phyloP scores from a whole-genome alignment of 2,797 vertebrate genomes.

The Pampus argenteus region DNA sequence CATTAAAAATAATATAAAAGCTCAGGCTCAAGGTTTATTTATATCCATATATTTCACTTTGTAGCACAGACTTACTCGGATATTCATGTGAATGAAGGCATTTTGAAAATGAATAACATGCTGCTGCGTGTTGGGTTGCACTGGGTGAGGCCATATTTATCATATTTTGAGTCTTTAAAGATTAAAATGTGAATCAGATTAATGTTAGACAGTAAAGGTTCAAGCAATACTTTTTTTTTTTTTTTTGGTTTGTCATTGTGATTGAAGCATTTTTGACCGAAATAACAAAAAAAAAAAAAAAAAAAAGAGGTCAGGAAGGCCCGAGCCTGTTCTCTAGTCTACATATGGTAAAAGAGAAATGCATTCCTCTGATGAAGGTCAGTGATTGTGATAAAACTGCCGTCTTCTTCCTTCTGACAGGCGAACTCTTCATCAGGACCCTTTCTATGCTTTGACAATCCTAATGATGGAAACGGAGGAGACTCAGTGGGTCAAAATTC shows the following conservation, averaged over 20 bases:
- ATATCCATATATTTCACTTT: constrained; percentile 28
- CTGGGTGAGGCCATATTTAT: not conserved
- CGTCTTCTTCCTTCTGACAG: constrained; percentile 12
- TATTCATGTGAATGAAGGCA: constrained; percentile 48
- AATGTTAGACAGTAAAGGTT: not conserved
- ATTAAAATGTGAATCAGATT: not conserved
- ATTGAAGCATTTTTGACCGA: not conserved
- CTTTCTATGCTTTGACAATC: constrained; percentile 21
- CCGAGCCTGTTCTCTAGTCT: not conserved
- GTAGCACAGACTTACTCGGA: constrained; percentile 34
- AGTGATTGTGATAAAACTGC: constrained; percentile 19
- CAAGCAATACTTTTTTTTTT: not conserved
- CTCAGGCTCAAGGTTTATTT: constrained; percentile 38
- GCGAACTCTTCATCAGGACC: constrained; percentile 28
- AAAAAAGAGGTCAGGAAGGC: not conserved
- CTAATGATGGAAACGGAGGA: constrained; percentile 46
- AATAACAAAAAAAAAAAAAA: too few species aligned
- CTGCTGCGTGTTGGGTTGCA: constrained; percentile 37
- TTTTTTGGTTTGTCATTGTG: not conserved
- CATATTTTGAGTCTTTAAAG: not conserved
- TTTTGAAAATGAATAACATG: constrained; percentile 55
- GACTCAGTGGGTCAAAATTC: constrained; percentile 48
- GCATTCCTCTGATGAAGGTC: constrained; percentile 21
- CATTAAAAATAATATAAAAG: constrained; percentile 5
- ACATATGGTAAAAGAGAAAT: constrained; percentile 13